Base-by-base conservation (phyloP, 2,113 vertebrate species). In the Syngnathus typhle region DNA sequence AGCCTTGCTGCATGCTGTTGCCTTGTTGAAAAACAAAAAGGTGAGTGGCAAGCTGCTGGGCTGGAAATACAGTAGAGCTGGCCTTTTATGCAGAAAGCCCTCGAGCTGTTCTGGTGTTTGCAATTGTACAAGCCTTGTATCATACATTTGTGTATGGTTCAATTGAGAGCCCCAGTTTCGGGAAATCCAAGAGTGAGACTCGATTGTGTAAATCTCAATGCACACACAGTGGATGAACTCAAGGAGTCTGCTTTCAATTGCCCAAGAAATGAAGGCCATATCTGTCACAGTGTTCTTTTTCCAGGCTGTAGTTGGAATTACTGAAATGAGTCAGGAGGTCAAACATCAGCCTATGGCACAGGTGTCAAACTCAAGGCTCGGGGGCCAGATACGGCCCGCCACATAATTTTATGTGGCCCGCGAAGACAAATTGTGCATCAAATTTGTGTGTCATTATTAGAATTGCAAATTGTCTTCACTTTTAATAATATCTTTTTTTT, bases 1-100 rank as follows among this genome's bases (percentile, higher is more conserved):
- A 84, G 77, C 72, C 84, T 65, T 12, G 27, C 52, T 68, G 6
- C 13, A 54, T 75, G 74, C 79, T 87, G 85, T 88, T 84, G 88
- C 87, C 84, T 85, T 12, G 65, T 69, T 73, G 77, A 84, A 81
- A 87, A 37, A 62, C 67, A 65, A 74, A 76, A 65, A 80, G 74
- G 75, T 76, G 78, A 84, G 75, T 71, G 65, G 71, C 38, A 72
- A 82, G 73, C 71, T 64, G 75, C 66, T 64, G 73, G 79, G 83
- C 81, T 85, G 77, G 64, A 75, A 79, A 43, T 43, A 43, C 41
- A 43, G 41, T 81, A 84, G 82, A 85, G 77, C 79, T 80, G 82
- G 82, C 68, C 73, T 79, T 68, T 82, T 74, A 80, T 78, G 80
- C 77, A 82, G 82, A 83, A 82, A 72, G 81, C 77, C 78, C 81